Base-by-base conservation (phyloP, 2,888 invertebrate genomes). In the Agrotis exclamationis region DNA sequence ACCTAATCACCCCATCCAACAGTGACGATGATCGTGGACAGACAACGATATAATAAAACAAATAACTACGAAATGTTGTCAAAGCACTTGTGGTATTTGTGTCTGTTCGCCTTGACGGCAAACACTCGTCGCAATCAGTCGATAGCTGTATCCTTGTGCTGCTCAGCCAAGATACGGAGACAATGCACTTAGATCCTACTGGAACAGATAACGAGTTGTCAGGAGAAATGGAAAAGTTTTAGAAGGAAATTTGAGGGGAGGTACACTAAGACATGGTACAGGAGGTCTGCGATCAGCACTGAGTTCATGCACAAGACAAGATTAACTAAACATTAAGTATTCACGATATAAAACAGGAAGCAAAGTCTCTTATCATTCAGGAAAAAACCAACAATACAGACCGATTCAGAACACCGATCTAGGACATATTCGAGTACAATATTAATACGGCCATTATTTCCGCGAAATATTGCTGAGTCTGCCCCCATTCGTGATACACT, bases 61-160 rank as follows among this genome's bases (percentile, higher is more conserved):
- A 81, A 85, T 50, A 78, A 6, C 54, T 57, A 75, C 63, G 74
- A 59, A 72, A 50, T 62, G 51, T 74, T 82, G 78, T 67, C 69
- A 73, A 84, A 84, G 73, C 68, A 81, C 63, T 59, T 44, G 59
- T 62, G 24, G 74, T 84, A 82, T 82, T 74, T 80, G 65, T 59
- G 59, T 60, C 71, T 48, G 56, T 45, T 70, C 65, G 75, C 82
- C 84, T 82, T 78, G 83, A 72, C 63, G 59, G 72, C 63, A 82
- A 85, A 79, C 80, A 85, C 84, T 85, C 44, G 47, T 22, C 69
- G 66, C 68, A 79, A 85, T 85, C 85, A 82, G 85, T 78, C 85
- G 85, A 82, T 84, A 76, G 71, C 74, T 71, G 71, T 73, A 78
- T 76, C 81, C 84, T 85, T 85, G n/a, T n/a, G 63, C 67, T 80